phyloP scores from a whole-genome alignment of 2,797 vertebrate species.

The Falco naumanni region DNA sequence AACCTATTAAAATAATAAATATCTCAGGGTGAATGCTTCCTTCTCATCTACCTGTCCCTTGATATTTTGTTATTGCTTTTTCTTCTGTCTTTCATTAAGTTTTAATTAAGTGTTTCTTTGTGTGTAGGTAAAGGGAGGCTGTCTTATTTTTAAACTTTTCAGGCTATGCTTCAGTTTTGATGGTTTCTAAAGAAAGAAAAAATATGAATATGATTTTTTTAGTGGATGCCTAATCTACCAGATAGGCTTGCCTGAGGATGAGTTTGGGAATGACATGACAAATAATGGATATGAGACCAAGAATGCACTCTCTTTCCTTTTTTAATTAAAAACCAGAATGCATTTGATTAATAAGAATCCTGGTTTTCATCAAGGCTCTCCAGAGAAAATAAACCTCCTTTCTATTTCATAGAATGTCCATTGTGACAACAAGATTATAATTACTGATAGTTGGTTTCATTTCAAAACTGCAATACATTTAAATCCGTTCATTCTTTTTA shows the following conservation, averaged over 20 bases:
- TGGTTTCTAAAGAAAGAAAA: not conserved
- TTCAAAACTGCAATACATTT: not conserved
- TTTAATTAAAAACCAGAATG: not conserved
- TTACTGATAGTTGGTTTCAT: not conserved
- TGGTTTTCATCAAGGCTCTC: not conserved
- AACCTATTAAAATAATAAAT: slow-evolving; percentile 60
- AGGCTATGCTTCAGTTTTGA: not conserved
- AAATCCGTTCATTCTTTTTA: not conserved
- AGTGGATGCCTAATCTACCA: not conserved
- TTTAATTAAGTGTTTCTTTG: slow-evolving; percentile 14
- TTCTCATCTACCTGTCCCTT: not conserved
- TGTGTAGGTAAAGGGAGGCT: not conserved
- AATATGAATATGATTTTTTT: not conserved
- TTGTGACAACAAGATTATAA: slow-evolving; percentile 2
- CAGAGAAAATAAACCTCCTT: not conserved
- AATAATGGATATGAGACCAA: not conserved
- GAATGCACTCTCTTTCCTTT: not conserved
- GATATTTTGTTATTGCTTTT: not conserved
- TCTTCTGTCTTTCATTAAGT: not conserved
- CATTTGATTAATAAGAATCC: not conserved
- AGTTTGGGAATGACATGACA: not conserved
- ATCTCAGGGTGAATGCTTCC: not conserved
- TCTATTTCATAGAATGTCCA: not conserved
- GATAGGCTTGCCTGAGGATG: not conserved
- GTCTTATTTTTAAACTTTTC: not conserved